A percentile compares a stretch with the other conserved stretches of the same genome.
Evolutionary conservation across 1,140 invertebrate species (phyloP).

Genomic region (Orussus abietinus): DNA sequence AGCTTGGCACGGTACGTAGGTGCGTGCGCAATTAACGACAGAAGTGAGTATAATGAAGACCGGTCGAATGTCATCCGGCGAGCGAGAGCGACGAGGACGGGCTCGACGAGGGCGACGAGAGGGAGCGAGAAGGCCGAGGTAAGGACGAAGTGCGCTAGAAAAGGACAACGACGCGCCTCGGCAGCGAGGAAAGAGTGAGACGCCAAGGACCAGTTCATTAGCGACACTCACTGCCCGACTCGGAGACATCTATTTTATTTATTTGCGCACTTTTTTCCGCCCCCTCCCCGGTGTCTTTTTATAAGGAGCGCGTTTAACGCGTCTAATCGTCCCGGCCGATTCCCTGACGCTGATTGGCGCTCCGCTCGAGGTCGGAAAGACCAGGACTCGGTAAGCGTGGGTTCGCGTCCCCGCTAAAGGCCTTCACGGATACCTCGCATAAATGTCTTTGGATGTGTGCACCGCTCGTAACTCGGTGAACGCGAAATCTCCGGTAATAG

Average conservation of each 20-base stretch:
- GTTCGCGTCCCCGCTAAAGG: too few relatives aligned
- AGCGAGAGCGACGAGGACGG: constrained; percentile 17
- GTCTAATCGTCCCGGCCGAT: constrained; percentile 22
- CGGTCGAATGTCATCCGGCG: constrained; percentile 22
- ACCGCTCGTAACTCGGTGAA: too few relatives aligned
- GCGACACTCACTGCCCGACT: constrained; percentile 39
- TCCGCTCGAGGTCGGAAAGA: neutral
- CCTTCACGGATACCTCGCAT: too few relatives aligned
- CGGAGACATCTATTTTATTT: constrained; percentile 44
- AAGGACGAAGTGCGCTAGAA: constrained; percentile 14
- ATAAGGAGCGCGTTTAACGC: constrained; percentile 16
- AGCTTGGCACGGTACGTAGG: constrained; percentile 31
- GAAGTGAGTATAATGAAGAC: constrained; percentile 44
- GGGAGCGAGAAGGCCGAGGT: neutral
- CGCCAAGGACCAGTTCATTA: constrained; percentile 45
- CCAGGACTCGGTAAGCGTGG: too few relatives aligned
- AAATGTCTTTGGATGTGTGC: too few relatives aligned
- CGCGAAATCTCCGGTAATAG: too few relatives aligned
- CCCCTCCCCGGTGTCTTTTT: constrained; percentile 5
- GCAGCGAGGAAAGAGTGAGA: constrained; percentile 21
- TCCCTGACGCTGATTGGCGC: too few relatives aligned
- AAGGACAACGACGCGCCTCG: constrained; percentile 12
- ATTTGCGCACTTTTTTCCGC: constrained; percentile 39
- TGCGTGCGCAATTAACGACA: constrained; percentile 42
- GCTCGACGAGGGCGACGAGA: constrained; percentile 18